Base-by-base conservation (phyloP, 2,797 vertebrate genomes). In the Ibycter americanus region DNA sequence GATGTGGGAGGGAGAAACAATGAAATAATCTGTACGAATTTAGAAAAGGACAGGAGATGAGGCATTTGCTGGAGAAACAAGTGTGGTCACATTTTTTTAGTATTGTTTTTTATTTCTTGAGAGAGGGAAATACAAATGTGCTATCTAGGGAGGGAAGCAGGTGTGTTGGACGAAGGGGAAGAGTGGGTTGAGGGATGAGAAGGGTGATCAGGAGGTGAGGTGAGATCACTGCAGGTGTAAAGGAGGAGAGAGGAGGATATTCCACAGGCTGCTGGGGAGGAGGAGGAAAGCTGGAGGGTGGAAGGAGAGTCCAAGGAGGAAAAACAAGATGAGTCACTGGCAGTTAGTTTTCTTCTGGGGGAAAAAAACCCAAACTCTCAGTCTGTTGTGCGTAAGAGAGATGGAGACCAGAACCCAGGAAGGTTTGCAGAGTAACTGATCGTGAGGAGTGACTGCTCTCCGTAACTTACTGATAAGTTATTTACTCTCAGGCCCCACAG, bases 281-380 rank as follows among this genome's bases (percentile, higher is more conserved):
- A 70, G 25, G 14, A 79, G 46, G 14, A 63, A 56, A 68, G 8
- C 29, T 62, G 9, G 15, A 58, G 77, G 40, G 5, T 62, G 21
- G 65, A 49, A 52, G 32, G n/a, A 67, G 51, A 74, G 63, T 25
- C 40, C 23, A 58, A 72, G 44, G 20, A 73, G 34, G 32, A n/a
- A 34, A 70, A 38, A 0, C 15, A 51, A 27, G 8, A 8, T 3
- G 23, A 38, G 55, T 85, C 62, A 8, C 40, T 15, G 47, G 13
- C 62, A 62, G 38, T 27, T 8, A 29, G 36, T 47, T 55, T 18
- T 67, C 32, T 67, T 49, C 15, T 11, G 5, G n/a, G 23, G 8
- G 1, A 2, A 4, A 51, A 40, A 38, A 0, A 0, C 5, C 8
- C 20, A 19, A 44, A 54, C 3, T 14, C 44, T 7, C 0, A 4